Evolutionary conservation across 2,113 vertebrate genomes (phyloP), one percentile per base, ranked within the genome.

Genomic region (Eurypyga helias): DNA sequence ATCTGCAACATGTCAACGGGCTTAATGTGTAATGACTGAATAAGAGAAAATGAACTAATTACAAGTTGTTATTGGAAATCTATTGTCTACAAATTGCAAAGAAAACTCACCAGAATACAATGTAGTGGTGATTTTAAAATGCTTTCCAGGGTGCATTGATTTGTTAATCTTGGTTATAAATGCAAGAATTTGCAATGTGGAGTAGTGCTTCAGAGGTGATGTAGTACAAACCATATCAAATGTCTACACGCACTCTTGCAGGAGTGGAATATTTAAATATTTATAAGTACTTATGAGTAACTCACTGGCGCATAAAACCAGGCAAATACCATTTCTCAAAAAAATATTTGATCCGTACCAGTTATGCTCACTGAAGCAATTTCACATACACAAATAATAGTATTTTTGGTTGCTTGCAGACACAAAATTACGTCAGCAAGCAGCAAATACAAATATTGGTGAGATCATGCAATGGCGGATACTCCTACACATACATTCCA

Each of bases 1-100:
- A 83, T 93, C 94, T 96, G 92, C 95, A 96, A 95, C 94, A 92
- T 64, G 70, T 96, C 95, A 89, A 5, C 8, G 18, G 72, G 58
- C 91, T 96, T 93, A 41, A 82, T 52, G 45, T 28, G 33, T 60
- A 97, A 97, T 3, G 12, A 90, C 86, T 93, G 96, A 95, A 72
- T 75, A 88, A 89, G 72, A 97, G 96, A 96, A 98, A 98, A 96
- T 94, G 66, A 97, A 95, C 96, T 98, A 97, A 98, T 98, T 98
- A 95, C 87, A 97, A 79, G 89, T 95, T 97, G 87, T 95, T 98
- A 98, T 96, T 96, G 96, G 96, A 98, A 98, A 98, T 97, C 96
- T 55, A 95, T 98, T 96, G 93, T 78, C 84, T 77, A 86, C 94
- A 96, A 97, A 96, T 97, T 97, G 95, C 96, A 97, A 96, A 96